Percentiles rank a stretch among this genome's conserved stretches.
These are phyloP conservation scores for Epirrita christyi DNA, from an alignment of 2,888 invertebrate genomes.

Conservation along the genomic window DNA sequence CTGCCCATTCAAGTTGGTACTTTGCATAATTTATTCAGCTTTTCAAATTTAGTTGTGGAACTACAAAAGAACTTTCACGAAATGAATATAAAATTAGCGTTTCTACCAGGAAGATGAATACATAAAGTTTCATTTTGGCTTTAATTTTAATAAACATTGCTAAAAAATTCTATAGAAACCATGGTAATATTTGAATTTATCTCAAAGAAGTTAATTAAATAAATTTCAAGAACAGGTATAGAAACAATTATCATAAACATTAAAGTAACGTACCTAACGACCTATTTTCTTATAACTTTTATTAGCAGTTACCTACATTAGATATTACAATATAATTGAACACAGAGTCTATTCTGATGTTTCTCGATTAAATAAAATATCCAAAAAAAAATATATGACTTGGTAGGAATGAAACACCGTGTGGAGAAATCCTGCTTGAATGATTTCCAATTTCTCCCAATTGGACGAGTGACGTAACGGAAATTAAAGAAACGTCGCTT, in stretches of 20 bases:
- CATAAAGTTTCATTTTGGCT: neutral
- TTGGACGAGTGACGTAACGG: conserved; percentile 82
- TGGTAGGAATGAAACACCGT: conserved; percentile 52
- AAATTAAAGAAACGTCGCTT: conserved; percentile 78
- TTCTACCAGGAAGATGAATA: conserved; percentile 1
- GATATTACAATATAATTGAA: no score
- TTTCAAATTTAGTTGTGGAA: conserved; percentile 22
- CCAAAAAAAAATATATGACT: conserved; percentile 46
- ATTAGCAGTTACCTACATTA: no score
- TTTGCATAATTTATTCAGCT: neutral
- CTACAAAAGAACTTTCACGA: conserved; percentile 20
- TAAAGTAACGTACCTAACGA: no score
- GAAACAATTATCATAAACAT: no score
- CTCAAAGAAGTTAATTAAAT: neutral
- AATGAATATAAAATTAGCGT: conserved; percentile 11
- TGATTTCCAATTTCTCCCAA: conserved; percentile 79
- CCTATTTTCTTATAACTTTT: no score
- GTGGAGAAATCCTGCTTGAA: conserved; percentile 62
- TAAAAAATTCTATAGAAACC: conserved; percentile 12
- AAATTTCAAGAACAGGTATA: no score
- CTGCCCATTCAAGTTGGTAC: neutral
- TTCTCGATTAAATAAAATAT: conserved; percentile 39
- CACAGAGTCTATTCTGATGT: neutral
- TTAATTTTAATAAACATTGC: neutral
- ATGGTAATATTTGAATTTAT: conserved; percentile 12